These are phyloP conservation scores for Lithobates sylvaticus DNA, from an alignment of 2,797 vertebrate genomes.

Conservation along the genomic window DNA sequence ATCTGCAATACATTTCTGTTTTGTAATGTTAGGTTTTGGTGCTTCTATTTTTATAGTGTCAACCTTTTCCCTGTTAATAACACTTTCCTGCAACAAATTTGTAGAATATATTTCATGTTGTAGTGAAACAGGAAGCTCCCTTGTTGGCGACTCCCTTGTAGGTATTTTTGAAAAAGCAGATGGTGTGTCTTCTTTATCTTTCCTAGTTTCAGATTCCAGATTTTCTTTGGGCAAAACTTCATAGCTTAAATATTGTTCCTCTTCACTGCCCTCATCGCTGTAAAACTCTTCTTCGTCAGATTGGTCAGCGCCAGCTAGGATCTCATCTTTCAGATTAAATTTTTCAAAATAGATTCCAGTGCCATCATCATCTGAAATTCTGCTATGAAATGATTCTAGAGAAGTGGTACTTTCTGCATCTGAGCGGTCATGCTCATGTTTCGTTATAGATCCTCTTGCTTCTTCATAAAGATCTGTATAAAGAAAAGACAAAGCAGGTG, in stretches of 20 bases:
- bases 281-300: conserved; percentile 32
- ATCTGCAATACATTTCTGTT: conserved; percentile 48
- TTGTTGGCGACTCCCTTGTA: neutral
- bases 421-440: conserved; percentile 80
- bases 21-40: neutral
- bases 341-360: conserved; percentile 91
- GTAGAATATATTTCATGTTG: too few species aligned
- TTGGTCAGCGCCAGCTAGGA: conserved; percentile 64
- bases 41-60: conserved; percentile 22
- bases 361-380: conserved; percentile 86
- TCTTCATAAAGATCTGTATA: conserved; percentile 93
- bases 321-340: conserved; percentile 90
- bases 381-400: conserved; percentile 82
- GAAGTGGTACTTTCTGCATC: conserved; percentile 85
- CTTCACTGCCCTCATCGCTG: conserved; percentile 27
- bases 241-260: conserved; percentile 32
- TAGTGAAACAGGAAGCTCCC: too few species aligned
- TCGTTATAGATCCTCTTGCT: conserved; percentile 80
- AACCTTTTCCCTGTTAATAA: neutral
- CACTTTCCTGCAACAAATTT: neutral
- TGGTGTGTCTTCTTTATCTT: neutral
- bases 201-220: neutral
- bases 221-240: conserved; percentile 40
- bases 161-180: neutral
- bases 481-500: conserved; percentile 90